Evolutionary conservation across 2,888 invertebrate genomes (phyloP).

Genomic region (Cheiracanthium punctorium): DNA sequence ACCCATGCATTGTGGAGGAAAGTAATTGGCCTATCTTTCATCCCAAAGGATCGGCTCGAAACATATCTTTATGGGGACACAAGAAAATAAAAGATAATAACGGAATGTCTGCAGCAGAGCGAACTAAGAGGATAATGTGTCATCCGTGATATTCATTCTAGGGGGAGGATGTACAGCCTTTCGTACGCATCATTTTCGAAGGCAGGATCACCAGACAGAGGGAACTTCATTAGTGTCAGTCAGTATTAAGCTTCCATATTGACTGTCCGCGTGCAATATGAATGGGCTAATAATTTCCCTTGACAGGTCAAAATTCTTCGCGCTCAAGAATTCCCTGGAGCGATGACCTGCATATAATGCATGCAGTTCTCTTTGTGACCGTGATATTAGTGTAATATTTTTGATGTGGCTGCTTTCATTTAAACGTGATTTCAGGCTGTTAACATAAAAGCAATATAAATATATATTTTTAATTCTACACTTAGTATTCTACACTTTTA

Average conservation of each 20-base stretch:
- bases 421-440: too few species aligned
- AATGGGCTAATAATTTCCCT: not conserved
- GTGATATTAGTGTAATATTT: too few species aligned
- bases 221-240: constrained; percentile 6
- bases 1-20: too few species aligned
- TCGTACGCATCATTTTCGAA: not conserved
- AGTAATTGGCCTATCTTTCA: not conserved
- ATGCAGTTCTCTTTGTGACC: too few species aligned
- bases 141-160: not conserved
- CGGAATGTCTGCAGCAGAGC: not conserved
- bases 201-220: not conserved
- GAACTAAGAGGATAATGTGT: not conserved
- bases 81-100: not conserved
- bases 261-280: not conserved
- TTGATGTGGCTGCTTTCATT: too few species aligned
- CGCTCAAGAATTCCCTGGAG: too few species aligned
- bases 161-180: not conserved
- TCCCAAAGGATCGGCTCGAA: not conserved
- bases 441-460: too few species aligned
- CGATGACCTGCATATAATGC: too few species aligned
- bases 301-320: too few species aligned
- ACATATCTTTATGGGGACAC: not conserved
- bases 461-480: too few species aligned
- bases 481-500: too few species aligned
- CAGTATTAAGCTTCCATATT: not conserved